phyloP scores from a whole-genome alignment of 2,888 invertebrate species.

The Coleophora flavipennella region DNA sequence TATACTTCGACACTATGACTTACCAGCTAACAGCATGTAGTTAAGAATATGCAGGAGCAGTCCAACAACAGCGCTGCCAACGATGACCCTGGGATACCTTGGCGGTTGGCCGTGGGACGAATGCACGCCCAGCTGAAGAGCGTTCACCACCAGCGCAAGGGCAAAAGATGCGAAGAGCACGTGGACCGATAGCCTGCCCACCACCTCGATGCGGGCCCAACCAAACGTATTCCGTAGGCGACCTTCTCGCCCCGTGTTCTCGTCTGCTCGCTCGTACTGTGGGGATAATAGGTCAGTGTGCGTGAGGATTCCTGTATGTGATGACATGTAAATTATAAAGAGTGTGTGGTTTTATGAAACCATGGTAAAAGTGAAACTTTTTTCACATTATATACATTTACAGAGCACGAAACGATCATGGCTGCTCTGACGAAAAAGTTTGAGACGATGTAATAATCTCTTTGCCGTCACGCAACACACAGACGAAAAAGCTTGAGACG shows the following conservation, averaged over 20 bases:
- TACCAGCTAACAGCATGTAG: slow-evolving; percentile 85
- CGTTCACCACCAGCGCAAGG: slow-evolving; percentile 86
- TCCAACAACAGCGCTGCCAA: slow-evolving; percentile 85
- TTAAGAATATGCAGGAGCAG: slow-evolving; percentile 83
- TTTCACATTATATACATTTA: no score
- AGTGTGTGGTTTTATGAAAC: no score
- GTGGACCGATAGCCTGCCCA: slow-evolving; percentile 85
- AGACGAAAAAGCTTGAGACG: no score
- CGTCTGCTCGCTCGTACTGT: slow-evolving; percentile 62
- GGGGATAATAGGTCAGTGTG: neutral
- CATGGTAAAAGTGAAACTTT: no score
- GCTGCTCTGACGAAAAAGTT: no score
- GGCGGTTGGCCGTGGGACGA: slow-evolving; percentile 62
- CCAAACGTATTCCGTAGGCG: slow-evolving; percentile 91
- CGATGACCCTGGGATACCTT: slow-evolving; percentile 78
- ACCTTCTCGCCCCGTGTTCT: slow-evolving; percentile 73
- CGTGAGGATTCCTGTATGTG: no score
- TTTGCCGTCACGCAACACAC: no score
- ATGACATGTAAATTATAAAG: no score
- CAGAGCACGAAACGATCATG: no score
- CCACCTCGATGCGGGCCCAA: slow-evolving; percentile 92
- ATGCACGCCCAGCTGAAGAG: slow-evolving; percentile 84
- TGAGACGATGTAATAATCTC: no score
- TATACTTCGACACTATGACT: slow-evolving; percentile 45
- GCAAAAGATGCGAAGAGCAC: slow-evolving; percentile 87